Evolutionary conservation across 1,140 invertebrate species (phyloP).

Genomic region (Drosophila kepulauana): DNA sequence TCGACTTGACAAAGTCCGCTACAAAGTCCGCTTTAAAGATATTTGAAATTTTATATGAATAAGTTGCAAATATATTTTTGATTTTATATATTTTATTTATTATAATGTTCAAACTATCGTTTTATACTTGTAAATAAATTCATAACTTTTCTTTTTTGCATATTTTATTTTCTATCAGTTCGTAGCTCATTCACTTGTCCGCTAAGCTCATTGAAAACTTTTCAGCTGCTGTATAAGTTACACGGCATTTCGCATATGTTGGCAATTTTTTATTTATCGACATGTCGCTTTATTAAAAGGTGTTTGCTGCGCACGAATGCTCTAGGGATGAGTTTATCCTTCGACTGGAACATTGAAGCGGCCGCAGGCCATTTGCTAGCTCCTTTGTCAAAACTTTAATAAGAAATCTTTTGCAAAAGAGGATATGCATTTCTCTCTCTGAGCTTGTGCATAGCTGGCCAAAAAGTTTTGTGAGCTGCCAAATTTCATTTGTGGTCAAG

Average conservation of each 20-base stretch:
- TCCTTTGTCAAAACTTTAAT: slow-evolving; percentile 49
- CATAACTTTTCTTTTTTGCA: background rate
- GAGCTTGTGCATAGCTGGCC: background rate
- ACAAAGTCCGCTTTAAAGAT: background rate
- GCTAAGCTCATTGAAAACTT: background rate
- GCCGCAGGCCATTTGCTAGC: slow-evolving; percentile 31
- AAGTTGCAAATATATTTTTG: too few species aligned
- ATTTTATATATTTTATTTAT: too few species aligned
- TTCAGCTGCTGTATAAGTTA: slow-evolving; percentile 27
- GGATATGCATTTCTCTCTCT: slow-evolving; percentile 28
- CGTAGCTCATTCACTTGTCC: slow-evolving; percentile 18
- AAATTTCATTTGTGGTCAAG: slow-evolving; percentile 58
- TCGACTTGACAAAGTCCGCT: background rate
- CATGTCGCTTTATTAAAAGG: slow-evolving; percentile 67
- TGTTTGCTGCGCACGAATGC: slow-evolving; percentile 55
- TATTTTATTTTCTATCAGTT: background rate
- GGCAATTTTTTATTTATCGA: slow-evolving; percentile 78
- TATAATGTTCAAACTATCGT: too few species aligned
- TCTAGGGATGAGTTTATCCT: background rate
- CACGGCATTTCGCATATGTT: slow-evolving; percentile 69
- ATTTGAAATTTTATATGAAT: too few species aligned
- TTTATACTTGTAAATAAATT: too few species aligned
- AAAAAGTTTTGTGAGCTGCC: slow-evolving; percentile 31
- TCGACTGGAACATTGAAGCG: background rate
- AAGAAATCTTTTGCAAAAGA: slow-evolving; percentile 39